Percentiles rank a stretch among this genome's conserved stretches.
Conservation (phyloP, 2,888 invertebrate genomes). For the Galerucella nymphaeae region DNA sequence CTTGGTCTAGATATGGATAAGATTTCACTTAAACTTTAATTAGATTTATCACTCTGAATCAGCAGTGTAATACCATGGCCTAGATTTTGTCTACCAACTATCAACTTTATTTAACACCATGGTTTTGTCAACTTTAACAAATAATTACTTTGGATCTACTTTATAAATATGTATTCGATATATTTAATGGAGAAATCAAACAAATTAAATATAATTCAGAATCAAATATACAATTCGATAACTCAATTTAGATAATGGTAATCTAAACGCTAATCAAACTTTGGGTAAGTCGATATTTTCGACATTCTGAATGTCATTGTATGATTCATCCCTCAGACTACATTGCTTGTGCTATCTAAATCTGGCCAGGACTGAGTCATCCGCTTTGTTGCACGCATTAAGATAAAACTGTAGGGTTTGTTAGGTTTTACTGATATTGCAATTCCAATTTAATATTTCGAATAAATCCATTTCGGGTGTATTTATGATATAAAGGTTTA, state of each 20-base stretch:
- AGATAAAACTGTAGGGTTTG: neutral
- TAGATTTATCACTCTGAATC: neutral
- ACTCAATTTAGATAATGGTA: conserved; percentile 14
- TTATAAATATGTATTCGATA: neutral
- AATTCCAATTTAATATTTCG: neutral
- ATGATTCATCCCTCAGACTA: conserved; percentile 3
- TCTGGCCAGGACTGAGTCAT: conserved; percentile 9
- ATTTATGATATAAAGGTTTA: too few relatives aligned
- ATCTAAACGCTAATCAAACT: neutral
- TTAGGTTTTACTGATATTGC: neutral
- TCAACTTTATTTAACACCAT: too few relatives aligned
- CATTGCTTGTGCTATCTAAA: conserved; percentile 1
- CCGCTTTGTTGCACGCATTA: conserved; percentile 3
- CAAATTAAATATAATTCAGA: neutral
- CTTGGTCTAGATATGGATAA: neutral
- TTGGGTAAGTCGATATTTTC: neutral
- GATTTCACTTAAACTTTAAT: neutral
- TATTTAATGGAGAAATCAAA: neutral
- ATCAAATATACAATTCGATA: neutral
- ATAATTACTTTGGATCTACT: too few relatives aligned
- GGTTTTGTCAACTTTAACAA: too few relatives aligned
- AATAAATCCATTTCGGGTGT: neutral
- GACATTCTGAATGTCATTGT: neutral
- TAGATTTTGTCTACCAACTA: too few relatives aligned
- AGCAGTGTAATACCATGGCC: too few relatives aligned